These are phyloP conservation scores for Ophion costatus DNA, from an alignment of 2,888 invertebrate genomes.

Conservation along the genomic window DNA sequence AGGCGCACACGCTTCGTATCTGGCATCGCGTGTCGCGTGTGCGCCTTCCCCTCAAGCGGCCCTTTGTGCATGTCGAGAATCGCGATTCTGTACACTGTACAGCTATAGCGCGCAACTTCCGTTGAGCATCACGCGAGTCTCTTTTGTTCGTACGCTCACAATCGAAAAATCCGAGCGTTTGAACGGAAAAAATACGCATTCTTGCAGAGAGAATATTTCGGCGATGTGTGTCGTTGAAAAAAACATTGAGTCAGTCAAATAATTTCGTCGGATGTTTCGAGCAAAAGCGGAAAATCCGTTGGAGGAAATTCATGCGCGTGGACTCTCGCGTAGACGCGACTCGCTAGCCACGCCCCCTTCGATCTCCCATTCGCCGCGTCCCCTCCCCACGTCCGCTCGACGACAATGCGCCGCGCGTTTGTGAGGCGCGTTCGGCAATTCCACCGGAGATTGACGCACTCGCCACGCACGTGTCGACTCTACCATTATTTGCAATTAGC, in stretches of 20 bases:
- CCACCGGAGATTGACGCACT: slow-evolving; percentile 11
- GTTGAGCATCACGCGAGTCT: too few species aligned
- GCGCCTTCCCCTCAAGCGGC: too few species aligned
- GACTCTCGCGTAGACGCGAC: neutral
- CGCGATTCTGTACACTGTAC: too few species aligned
- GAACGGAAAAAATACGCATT: neutral
- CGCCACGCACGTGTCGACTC: slow-evolving; percentile 14
- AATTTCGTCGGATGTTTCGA: neutral
- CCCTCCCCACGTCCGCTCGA: neutral
- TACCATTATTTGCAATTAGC: neutral
- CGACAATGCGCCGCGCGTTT: neutral
- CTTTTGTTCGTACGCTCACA: too few species aligned
- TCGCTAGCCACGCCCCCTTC: slow-evolving; percentile 2
- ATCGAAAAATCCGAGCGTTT: too few species aligned
- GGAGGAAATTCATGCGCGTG: neutral
- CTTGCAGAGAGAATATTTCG: neutral
- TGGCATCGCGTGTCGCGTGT: too few species aligned
- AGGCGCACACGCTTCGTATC: too few species aligned
- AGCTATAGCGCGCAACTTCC: too few species aligned
- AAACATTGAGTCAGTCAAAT: neutral
- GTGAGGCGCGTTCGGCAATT: neutral
- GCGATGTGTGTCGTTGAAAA: neutral
- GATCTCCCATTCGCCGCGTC: neutral
- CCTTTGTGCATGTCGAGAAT: too few species aligned
- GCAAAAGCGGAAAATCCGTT: neutral